Base-by-base conservation (phyloP, 2,113 vertebrate species). In the Mugil cephalus region DNA sequence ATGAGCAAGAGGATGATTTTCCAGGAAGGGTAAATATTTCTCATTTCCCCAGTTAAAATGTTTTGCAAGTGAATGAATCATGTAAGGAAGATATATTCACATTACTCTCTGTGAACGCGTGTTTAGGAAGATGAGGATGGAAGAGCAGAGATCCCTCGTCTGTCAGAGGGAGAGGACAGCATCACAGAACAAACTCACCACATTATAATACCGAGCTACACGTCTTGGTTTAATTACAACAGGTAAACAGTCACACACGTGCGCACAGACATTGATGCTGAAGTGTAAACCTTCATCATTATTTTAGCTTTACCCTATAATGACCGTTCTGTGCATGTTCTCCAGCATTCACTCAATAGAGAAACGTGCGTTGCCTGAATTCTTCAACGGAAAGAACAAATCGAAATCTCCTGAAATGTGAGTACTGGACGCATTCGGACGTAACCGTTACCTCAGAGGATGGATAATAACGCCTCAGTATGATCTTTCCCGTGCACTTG, bases 201-300 rank as follows among this genome's bases (percentile, higher is more conserved):
- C 86, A 96, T 99, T 77, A 99, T 99, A 59, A 97, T 99, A 58
- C 98, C 98, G 4, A 99, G 96, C 91, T 99, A 98, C 14, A 94
- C 97, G 0, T 96, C 97, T 0, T 99, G 98, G 98, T 99, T 99
- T 79, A 97, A 99, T 89, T 96, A 99, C 84, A 99, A 99, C 91
- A 95, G 96, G 98, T 99, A 72, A 91, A 19, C n/a, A 38, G 7
- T 55, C 15, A 39, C 1, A 14, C 14, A 11, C 7, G 17, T 39
- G 24, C n/a, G n/a, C n/a, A n/a, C n/a, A n/a, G n/a, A 0, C 10
- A 47, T 4, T 43, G 40, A 19, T 12, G 39, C 12, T 2, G 42
- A 15, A 64, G 6, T 45, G n/a, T 7, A 15, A 21, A 21, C 6
- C 1, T 17, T 11, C 2, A 18, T 52, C 17, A 36, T 19, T 14